Conservation (phyloP, 2,888 invertebrate species). For the Hoplodrina ambigua region DNA sequence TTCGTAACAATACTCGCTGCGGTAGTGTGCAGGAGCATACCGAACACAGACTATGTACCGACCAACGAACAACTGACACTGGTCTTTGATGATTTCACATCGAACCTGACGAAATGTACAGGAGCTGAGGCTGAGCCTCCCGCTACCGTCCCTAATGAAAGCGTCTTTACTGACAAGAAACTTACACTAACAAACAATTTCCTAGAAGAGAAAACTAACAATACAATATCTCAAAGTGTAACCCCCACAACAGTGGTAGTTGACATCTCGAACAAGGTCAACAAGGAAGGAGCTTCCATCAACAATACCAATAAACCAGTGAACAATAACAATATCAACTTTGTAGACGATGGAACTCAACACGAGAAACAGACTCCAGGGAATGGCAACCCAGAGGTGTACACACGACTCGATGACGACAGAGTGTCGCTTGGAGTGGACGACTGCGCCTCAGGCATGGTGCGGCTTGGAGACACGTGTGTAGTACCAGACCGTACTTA, state of each 20-base stretch:
- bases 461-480: conserved; percentile 3
- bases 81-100: background rate
- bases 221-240: background rate
- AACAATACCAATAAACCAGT: background rate
- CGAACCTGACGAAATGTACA: background rate
- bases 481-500: background rate
- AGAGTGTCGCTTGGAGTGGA: background rate
- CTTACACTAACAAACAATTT: background rate
- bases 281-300: background rate
- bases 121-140: background rate
- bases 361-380: background rate
- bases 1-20: conserved; percentile 5
- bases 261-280: background rate
- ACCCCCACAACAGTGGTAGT: background rate
- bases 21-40: background rate
- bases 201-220: background rate
- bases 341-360: background rate
- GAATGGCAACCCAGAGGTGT: background rate
- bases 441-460: background rate
- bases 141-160: background rate
- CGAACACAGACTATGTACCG: background rate
- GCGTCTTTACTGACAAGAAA: background rate
- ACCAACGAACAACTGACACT: background rate
- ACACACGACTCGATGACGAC: background rate
- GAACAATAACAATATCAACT: background rate